These are phyloP conservation scores for Forbesichthys papilliferus DNA, from an alignment of 2,113 vertebrate genomes.

Conservation along the genomic window DNA sequence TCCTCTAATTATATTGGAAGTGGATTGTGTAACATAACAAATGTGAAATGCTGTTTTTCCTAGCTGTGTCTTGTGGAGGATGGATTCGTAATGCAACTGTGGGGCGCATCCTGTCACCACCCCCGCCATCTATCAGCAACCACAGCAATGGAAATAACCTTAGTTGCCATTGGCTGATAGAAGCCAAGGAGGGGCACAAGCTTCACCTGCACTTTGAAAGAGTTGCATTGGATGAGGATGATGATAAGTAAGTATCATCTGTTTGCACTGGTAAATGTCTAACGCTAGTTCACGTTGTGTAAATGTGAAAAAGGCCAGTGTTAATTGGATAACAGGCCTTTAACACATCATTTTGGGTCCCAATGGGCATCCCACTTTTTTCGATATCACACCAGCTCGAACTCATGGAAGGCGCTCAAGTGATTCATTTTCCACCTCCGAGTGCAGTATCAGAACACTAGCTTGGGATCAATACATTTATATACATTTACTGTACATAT, in stretches of 20 bases:
- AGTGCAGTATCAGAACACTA: too few species aligned
- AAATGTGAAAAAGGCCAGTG: too few species aligned
- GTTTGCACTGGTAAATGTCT: background rate
- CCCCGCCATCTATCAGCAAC: slow-evolving; percentile 76
- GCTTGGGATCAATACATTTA: too few species aligned
- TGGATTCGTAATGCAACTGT: slow-evolving; percentile 87
- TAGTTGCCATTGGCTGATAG: slow-evolving; percentile 91
- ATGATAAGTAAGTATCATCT: slow-evolving; percentile 79
- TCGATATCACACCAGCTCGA: too few species aligned
- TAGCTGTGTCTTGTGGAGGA: slow-evolving; percentile 86
- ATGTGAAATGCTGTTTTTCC: slow-evolving; percentile 4
- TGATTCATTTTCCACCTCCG: too few species aligned
- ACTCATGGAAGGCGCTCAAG: too few species aligned
- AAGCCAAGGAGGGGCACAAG: slow-evolving; percentile 86
- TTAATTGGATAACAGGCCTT: too few species aligned
- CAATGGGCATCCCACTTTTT: too few species aligned
- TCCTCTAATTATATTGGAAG: background rate
- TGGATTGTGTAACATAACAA: background rate
- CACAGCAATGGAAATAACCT: slow-evolving; percentile 86
- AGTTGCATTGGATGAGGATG: slow-evolving; percentile 88
- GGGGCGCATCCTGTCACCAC: slow-evolving; percentile 86
- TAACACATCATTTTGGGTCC: too few species aligned
- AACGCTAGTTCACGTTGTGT: too few species aligned
- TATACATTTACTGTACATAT: too few species aligned
- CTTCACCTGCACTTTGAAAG: slow-evolving; percentile 92